phyloP scores from a whole-genome alignment of 2,113 vertebrate genomes.

The Tiliqua scincoides region DNA sequence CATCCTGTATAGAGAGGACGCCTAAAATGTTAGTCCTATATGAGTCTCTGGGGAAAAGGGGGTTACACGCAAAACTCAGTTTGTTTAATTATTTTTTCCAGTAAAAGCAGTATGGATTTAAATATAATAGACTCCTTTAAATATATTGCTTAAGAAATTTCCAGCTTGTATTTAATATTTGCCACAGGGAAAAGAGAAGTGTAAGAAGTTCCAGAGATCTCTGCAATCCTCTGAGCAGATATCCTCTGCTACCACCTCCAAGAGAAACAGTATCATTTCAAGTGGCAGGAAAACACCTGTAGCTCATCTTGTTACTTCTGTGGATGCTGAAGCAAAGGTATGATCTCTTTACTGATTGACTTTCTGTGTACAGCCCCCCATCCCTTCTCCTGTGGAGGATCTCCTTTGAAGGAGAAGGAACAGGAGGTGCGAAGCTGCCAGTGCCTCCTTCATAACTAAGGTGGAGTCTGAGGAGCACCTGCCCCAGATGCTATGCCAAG shows the following conservation, averaged over 20 bases:
- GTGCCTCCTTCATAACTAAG: too few species aligned
- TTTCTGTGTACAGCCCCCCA: too few species aligned
- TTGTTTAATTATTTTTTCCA: not conserved
- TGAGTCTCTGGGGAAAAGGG: not conserved
- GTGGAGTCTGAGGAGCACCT: too few species aligned
- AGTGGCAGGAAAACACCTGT: constrained; percentile 27
- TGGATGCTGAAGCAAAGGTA: constrained; percentile 60
- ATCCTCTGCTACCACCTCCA: not conserved
- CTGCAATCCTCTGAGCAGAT: constrained; percentile 36
- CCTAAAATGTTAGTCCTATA: not conserved
- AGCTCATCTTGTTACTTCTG: constrained; percentile 9
- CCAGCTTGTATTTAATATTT: constrained; percentile 22
- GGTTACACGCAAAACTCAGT: fast-evolving
- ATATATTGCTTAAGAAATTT: not conserved
- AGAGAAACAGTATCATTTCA: constrained; percentile 22
- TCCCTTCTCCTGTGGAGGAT: fast-evolving
- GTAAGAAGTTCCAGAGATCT: constrained; percentile 20
- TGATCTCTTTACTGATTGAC: not conserved
- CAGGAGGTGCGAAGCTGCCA: too few species aligned
- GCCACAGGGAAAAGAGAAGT: constrained; percentile 27
- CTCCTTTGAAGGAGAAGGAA: too few species aligned
- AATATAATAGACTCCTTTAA: constrained; percentile 4
- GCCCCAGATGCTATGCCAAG: too few species aligned
- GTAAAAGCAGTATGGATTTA: constrained; percentile 4
- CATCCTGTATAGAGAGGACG: not conserved